Conservation (phyloP, 2,888 invertebrate genomes). For the Pyrgus malvae region DNA sequence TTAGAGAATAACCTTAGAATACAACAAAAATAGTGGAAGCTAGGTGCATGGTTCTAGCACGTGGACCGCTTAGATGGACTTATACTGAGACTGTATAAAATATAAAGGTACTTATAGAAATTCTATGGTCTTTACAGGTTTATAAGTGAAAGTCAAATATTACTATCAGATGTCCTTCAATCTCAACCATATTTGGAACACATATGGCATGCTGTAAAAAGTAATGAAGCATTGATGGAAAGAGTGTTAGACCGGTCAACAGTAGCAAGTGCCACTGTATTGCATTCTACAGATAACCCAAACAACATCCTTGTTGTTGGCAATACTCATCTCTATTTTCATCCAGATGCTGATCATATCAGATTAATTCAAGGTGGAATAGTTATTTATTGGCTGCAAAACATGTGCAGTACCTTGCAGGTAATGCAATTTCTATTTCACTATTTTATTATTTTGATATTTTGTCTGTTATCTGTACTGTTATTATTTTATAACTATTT, state of each 20-base stretch:
- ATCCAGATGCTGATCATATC: conserved; percentile 94
- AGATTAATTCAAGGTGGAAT: conserved; percentile 92
- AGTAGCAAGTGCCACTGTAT: conserved; percentile 83
- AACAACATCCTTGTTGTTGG: conserved; percentile 85
- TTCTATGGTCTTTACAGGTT: conserved; percentile 50
- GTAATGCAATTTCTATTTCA: conserved; percentile 1
- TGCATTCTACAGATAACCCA: conserved; percentile 81
- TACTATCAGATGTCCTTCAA: conserved; percentile 83
- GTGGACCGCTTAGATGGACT: too few species aligned
- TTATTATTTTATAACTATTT: not conserved
- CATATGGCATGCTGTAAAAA: conserved; percentile 83
- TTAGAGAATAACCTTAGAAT: too few species aligned
- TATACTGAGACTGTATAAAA: too few species aligned
- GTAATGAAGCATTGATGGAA: conserved; percentile 79
- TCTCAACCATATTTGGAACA: conserved; percentile 73
- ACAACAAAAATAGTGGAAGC: too few species aligned
- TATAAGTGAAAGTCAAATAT: conserved; percentile 75
- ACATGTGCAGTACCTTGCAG: conserved; percentile 69
- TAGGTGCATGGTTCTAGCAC: too few species aligned
- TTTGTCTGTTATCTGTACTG: too few species aligned
- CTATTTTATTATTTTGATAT: not conserved
- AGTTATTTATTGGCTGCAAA: conserved; percentile 85
- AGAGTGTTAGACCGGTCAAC: conserved; percentile 85
- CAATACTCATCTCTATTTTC: conserved; percentile 97
- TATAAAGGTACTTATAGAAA: too few species aligned